Evolutionary conservation across 1,140 invertebrate genomes (phyloP).

Genomic region (Venturia canescens): DNA sequence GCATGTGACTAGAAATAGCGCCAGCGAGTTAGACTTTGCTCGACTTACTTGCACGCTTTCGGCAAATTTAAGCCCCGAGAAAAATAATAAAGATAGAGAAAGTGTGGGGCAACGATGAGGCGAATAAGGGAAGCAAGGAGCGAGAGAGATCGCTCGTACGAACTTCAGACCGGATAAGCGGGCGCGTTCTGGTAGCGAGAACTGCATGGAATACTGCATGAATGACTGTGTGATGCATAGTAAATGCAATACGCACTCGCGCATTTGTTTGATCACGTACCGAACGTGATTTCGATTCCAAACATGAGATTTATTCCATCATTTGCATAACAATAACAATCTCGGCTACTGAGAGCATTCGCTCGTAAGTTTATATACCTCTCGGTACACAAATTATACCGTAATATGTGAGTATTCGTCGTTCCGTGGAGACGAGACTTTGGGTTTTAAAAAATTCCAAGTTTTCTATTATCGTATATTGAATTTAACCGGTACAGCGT

Average conservation of each 20-base stretch:
- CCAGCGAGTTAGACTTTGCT: neutral
- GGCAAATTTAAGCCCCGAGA: neutral
- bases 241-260: conserved; percentile 4
- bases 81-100: too few species aligned
- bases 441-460: too few species aligned
- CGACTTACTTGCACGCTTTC: neutral
- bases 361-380: too few species aligned
- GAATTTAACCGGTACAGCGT: too few species aligned
- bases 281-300: conserved; percentile 3
- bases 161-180: neutral
- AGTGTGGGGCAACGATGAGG: too few species aligned
- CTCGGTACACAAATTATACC: too few species aligned
- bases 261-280: conserved; percentile 24
- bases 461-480: too few species aligned
- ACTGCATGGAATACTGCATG: conserved; percentile 15
- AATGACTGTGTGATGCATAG: conserved; percentile 21
- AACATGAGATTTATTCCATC: conserved; percentile 2
- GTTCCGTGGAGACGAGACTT: too few species aligned
- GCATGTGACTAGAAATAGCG: conserved; percentile 9
- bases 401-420: too few species aligned
- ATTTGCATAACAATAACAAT: conserved; percentile 1
- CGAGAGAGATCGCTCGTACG: neutral
- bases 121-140: neutral
- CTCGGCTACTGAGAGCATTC: neutral
- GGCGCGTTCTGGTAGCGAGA: neutral